Base-by-base conservation (phyloP, 2,797 vertebrate genomes). In the Macroramphosus scolopax region DNA sequence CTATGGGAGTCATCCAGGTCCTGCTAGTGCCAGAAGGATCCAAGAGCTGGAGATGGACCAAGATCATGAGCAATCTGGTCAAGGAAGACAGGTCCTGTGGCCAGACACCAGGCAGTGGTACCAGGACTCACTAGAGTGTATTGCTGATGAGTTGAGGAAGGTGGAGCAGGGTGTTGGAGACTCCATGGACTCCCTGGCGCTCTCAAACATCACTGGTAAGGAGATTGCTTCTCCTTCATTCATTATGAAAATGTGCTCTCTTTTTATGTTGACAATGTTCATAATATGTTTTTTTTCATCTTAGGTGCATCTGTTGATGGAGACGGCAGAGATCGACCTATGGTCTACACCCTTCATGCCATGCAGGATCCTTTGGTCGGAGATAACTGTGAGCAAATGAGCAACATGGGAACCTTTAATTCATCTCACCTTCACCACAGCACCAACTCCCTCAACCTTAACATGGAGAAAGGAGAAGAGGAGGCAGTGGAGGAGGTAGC, bases 171-270 rank as follows among this genome's bases (percentile, higher is more conserved):
- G 92, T 18, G 92, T 93, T 20, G 87, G 93, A 56, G 92, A 97
- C 72, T 98, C 96, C 3, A 94, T 94, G 93, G 95, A 98, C 82
- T 98, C 95, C 5, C 69, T 98, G 65, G 94, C 95, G 8, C 91
- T 97, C 64, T 98, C 96, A 59, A 98, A 98, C 63, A 94, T 98
- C 69, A 98, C 95, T 81, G 96, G 96, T 98, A 92, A 55, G 72
- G 17, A 71, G 3, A 55, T 3, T 35, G 6, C 1, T 38, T 1
- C 5, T 36, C 40, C 3, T 32, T 32, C 3, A 34, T 2, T 9
- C n/a, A n/a, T 9, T 16, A n/a, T 7, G 24, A n/a, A n/a, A 20
- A 17, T 20, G 0, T 32, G 0, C 3, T 47, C 10, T 8, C 62
- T 63, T 0, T 18, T 60, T 28, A 36, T 10, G 49, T 6, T 22